These are phyloP conservation scores for Zingel zingel DNA, from an alignment of 2,113 vertebrate species.

Conservation along the genomic window DNA sequence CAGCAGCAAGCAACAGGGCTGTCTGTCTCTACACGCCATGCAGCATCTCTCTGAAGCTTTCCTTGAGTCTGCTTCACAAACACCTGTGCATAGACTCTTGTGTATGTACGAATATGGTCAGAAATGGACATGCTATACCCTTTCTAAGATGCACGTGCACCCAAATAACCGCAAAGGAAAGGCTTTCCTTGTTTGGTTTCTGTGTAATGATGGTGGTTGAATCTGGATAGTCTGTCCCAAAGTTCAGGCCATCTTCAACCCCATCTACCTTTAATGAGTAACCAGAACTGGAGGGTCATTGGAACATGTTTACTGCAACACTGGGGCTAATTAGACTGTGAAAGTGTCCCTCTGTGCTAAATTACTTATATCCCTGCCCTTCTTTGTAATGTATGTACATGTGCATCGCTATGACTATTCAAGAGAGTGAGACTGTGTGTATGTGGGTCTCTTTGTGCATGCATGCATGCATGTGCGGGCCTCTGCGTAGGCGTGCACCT, in stretches of 20 bases:
- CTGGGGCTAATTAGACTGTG: constrained; percentile 78
- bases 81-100: constrained; percentile 3
- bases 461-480: constrained; percentile 53
- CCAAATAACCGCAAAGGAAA: background rate
- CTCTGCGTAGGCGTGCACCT: constrained; percentile 49
- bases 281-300: constrained; percentile 72
- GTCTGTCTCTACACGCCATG: constrained; percentile 13
- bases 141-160: background rate
- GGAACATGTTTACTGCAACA: constrained; percentile 79
- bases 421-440: background rate
- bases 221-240: background rate
- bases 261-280: constrained; percentile 75
- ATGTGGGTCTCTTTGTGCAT: constrained; percentile 34
- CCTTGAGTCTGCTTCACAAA: constrained; percentile 21
- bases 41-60: constrained; percentile 48
- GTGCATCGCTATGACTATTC: constrained; percentile 18
- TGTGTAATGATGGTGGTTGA: background rate
- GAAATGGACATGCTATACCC: background rate
- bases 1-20: constrained; percentile 38
- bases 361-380: constrained; percentile 72
- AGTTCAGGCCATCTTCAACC: constrained; percentile 53
- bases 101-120: background rate
- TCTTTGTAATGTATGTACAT: constrained; percentile 35
- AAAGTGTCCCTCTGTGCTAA: constrained; percentile 79
- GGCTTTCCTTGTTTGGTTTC: constrained; percentile 1